These are phyloP conservation scores for Archilochus colubris DNA, from an alignment of 2,113 vertebrate genomes.

Conservation along the genomic window DNA sequence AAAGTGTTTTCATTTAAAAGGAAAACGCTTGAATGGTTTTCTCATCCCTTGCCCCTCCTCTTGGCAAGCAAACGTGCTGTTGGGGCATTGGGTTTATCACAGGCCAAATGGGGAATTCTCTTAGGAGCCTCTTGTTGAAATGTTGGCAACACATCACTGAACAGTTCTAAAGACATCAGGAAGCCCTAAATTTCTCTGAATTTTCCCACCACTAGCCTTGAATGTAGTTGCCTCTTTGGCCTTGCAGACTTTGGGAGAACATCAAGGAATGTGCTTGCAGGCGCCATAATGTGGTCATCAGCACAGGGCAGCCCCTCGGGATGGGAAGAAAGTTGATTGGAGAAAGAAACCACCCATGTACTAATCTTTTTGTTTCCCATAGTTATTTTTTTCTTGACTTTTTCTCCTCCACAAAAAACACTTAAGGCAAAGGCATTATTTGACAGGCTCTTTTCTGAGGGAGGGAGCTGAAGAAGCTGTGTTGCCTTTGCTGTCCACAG, in stretches of 20 bases:
- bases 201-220: conserved; percentile 42
- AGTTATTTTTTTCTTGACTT: background rate
- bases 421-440: conserved; percentile 25
- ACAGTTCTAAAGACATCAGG: conserved; percentile 28
- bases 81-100: conserved; percentile 53
- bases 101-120: conserved; percentile 50
- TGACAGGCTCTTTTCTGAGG: conserved; percentile 52
- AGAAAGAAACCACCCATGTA: conserved; percentile 6
- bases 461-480: conserved; percentile 10
- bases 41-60: conserved; percentile 35
- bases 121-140: conserved; percentile 42
- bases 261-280: background rate
- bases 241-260: conserved; percentile 8
- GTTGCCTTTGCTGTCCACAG: conserved; percentile 8
- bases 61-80: background rate
- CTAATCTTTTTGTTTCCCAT: conserved; percentile 25
- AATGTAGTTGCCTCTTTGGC: conserved; percentile 10
- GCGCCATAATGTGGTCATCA: background rate
- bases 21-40: conserved; percentile 47
- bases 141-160: conserved; percentile 61
- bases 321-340: background rate
- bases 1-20: conserved; percentile 54
- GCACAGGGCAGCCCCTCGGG: background rate
- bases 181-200: conserved; percentile 29
- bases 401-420: background rate